Percentiles rank a stretch among this genome's conserved stretches.
These are phyloP conservation scores for Eulemur mongoz DNA, from an alignment of 2,797 vertebrate species.

Conservation along the genomic window DNA sequence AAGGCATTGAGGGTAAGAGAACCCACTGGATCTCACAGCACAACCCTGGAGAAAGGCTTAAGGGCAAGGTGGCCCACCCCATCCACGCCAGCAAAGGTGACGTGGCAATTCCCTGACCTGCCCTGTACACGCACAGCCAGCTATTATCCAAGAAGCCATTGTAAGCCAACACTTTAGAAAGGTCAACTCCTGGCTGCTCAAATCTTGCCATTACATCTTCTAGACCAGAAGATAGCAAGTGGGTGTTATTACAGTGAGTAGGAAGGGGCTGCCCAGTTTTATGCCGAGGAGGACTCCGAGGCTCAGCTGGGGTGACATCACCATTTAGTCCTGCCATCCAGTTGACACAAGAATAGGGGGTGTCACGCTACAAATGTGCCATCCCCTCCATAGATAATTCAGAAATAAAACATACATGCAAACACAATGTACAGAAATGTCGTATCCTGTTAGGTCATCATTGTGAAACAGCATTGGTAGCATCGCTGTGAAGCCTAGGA, in stretches of 20 bases:
- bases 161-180: background rate
- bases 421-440: background rate
- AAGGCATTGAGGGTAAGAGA: background rate
- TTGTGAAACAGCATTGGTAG: background rate
- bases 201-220: background rate
- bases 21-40: background rate
- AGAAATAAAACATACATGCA: background rate
- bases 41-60: background rate
- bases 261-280: background rate
- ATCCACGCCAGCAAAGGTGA: background rate
- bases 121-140: fast-evolving
- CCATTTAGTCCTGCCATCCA: background rate
- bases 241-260: background rate
- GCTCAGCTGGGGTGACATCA: background rate
- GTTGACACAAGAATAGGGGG: background rate
- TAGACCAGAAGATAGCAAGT: too few relatives aligned
- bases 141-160: background rate
- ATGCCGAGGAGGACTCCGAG: background rate
- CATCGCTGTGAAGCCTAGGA: background rate
- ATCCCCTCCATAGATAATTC: background rate
- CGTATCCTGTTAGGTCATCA: background rate
- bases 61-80: fast-evolving
- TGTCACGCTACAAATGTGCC: background rate
- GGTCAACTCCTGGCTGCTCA: background rate
- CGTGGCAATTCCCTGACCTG: too few relatives aligned